These are phyloP conservation scores for Catocala fraxini DNA, from an alignment of 2,888 invertebrate species.

Conservation along the genomic window DNA sequence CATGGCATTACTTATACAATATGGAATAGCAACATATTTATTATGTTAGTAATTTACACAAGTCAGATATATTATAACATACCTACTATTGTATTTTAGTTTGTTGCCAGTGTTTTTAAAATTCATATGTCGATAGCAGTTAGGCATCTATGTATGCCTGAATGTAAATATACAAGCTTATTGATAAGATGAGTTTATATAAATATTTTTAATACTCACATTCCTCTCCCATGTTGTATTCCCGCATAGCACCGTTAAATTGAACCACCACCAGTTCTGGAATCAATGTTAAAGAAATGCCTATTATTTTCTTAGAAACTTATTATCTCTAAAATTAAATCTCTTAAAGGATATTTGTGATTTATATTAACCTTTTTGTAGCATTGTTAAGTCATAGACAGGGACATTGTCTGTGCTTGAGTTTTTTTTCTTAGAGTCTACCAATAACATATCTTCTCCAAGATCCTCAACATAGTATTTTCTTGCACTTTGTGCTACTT, in stretches of 20 bases:
- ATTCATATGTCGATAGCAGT: background rate
- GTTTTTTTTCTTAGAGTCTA: slow-evolving; percentile 77
- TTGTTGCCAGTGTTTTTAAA: background rate
- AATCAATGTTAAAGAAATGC: slow-evolving; percentile 44
- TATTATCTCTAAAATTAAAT: background rate
- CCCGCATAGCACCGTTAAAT: slow-evolving; percentile 74
- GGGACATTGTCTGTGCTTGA: slow-evolving; percentile 59
- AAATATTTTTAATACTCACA: slow-evolving; percentile 63
- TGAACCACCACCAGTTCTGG: slow-evolving; percentile 77
- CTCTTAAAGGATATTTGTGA: background rate
- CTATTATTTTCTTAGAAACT: slow-evolving; percentile 3
- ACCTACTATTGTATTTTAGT: too few species aligned
- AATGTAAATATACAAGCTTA: too few species aligned
- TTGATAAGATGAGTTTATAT: background rate
- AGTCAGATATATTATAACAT: background rate
- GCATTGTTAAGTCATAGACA: slow-evolving; percentile 59
- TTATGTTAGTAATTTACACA: slow-evolving; percentile 4
- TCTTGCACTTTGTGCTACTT: slow-evolving; percentile 59
- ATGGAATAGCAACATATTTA: slow-evolving; percentile 10
- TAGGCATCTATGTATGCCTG: too few species aligned
- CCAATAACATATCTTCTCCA: slow-evolving; percentile 76
- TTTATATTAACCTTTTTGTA: slow-evolving; percentile 68
- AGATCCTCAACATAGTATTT: slow-evolving; percentile 76
- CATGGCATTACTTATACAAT: slow-evolving; percentile 5
- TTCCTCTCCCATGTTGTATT: slow-evolving; percentile 67